Evolutionary conservation across 2,888 invertebrate species (phyloP).

Genomic region (Adineta ricciae): DNA sequence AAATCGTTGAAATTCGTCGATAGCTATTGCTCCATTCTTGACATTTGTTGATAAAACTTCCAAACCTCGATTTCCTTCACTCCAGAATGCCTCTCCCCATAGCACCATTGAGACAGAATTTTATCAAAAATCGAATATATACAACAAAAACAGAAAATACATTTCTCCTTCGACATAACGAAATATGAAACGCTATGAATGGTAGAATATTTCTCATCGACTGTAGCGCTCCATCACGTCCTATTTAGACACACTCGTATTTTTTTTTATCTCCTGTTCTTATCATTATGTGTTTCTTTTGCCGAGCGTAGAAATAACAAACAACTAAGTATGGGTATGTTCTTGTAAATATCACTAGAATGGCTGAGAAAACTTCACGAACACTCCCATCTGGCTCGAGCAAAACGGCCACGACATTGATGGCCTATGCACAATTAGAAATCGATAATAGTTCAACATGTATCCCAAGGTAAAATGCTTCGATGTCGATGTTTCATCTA

Average conservation of each 20-base stretch:
- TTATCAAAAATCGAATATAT: background rate
- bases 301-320: background rate
- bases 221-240: background rate
- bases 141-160: background rate
- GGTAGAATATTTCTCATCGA: background rate
- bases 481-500: background rate
- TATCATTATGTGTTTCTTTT: background rate
- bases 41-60: constrained; percentile 29
- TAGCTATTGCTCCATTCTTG: constrained; percentile 24
- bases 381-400: background rate
- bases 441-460: constrained; percentile 7
- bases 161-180: background rate
- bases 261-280: background rate
- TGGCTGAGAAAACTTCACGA: background rate
- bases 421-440: constrained; percentile 13
- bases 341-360: background rate
- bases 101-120: background rate
- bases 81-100: constrained; percentile 26
- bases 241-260: background rate
- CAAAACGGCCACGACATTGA: background rate
- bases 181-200: background rate
- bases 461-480: background rate
- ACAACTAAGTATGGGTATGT: background rate
- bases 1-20: constrained; percentile 18
- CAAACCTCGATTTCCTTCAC: constrained; percentile 27